A percentile compares a stretch with the other conserved stretches of the same genome.
Conservation (phyloP, 2,797 vertebrate genomes). For the Centroberyx gerrardi region DNA sequence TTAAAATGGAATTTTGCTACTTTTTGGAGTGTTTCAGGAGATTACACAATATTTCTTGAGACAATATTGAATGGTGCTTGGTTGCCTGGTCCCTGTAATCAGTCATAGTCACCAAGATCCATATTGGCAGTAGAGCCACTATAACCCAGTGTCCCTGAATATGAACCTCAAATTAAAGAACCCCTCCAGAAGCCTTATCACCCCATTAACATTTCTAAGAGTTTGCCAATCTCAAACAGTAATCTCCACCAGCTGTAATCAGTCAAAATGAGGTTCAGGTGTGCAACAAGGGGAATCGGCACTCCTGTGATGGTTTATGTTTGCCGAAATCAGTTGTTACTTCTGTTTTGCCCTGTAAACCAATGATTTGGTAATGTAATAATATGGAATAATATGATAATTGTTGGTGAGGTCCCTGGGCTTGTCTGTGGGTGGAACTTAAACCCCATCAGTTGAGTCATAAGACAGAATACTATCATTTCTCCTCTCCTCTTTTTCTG, state of each 20-base stretch:
- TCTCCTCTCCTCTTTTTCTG: background rate
- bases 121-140: slow-evolving; percentile 5
- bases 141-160: slow-evolving; percentile 23
- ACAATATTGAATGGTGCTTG: background rate
- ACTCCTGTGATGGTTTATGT: slow-evolving; percentile 31
- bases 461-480: slow-evolving; percentile 1
- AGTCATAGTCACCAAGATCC: too few relatives aligned
- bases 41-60: background rate
- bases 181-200: slow-evolving; percentile 18
- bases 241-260: slow-evolving; percentile 50
- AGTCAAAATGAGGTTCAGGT: slow-evolving; percentile 42
- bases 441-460: slow-evolving; percentile 25
- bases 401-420: too few relatives aligned
- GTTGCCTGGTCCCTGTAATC: too few relatives aligned
- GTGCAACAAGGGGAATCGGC: slow-evolving; percentile 10
- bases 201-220: background rate
- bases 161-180: slow-evolving; percentile 23
- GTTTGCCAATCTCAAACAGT: slow-evolving; percentile 30
- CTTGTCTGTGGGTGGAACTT: slow-evolving; percentile 20
- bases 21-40: too few relatives aligned
- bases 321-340: slow-evolving; percentile 31
- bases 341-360: slow-evolving; percentile 14
- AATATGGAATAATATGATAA: too few relatives aligned
- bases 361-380: background rate
- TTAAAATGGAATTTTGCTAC: too few relatives aligned